Evolutionary conservation across 2,888 invertebrate species (phyloP), one percentile per base, ranked within the genome.

Genomic region (Agriotes lineatus): DNA sequence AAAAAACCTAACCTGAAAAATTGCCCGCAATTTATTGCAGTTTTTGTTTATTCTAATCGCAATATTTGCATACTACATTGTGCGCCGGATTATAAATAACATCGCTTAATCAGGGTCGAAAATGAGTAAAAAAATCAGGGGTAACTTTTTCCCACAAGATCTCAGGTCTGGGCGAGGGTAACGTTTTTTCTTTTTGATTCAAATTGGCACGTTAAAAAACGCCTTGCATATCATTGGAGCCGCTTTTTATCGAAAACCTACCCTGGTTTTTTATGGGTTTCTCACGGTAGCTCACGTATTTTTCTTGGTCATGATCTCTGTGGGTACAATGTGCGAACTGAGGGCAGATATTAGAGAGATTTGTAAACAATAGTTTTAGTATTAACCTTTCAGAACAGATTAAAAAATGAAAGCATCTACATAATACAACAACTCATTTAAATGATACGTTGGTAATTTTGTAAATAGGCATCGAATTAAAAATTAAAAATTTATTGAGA

Each of bases 21-120:
- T 79, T 80, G 79, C 77, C 72, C 59, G 78, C 76, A 76, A 83
- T 82, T 81, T 82, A 83, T 81, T 62, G 73, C 68, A 57, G 50
- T 77, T 78, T 77, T 78, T 77, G 48, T 65, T 58, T 59, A 63
- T 67, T 67, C 14, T 50, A 70, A 58, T 59, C 65, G 56, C 75
- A 74, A 75, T 66, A 78, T 79, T 75, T 77, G 77, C 77, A 78
- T 79, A 72, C 75, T 68, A 68, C 71, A 69, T 67, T 67, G 65
- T 72, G 65, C 52, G 62, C 60, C 57, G 61, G 56, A 78, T 74
- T 76, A 77, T 79, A 78, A 79, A 79, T 78, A 76, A 79, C 77
- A 75, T 74, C 71, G 76, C 77, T 75, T 80, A 79, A 79, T 80
- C 78, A 76, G 76, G 75, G 78, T 64, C 57, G 62, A 67, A 70